phyloP scores from a whole-genome alignment of 2,888 invertebrate species.

The Hedya salicella region DNA sequence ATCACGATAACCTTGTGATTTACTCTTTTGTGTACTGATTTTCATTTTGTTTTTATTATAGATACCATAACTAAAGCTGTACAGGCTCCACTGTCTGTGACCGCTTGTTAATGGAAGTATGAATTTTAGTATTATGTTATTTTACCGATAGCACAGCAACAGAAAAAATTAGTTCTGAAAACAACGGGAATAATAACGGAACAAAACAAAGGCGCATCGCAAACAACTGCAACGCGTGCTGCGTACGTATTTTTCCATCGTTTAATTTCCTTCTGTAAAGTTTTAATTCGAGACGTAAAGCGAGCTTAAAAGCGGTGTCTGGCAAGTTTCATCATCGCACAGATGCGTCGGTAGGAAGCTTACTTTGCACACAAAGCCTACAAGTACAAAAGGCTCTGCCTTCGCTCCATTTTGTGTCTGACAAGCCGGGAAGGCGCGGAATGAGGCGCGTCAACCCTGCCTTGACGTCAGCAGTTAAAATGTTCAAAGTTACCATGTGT shows the following conservation, averaged over 20 bases:
- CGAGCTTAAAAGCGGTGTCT: constrained; percentile 82
- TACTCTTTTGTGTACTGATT: not conserved
- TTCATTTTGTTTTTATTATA: not conserved
- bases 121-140: too few species aligned
- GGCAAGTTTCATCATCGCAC: constrained; percentile 84
- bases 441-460: constrained; percentile 75
- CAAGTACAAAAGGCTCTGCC: constrained; percentile 81
- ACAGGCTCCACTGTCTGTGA: too few species aligned
- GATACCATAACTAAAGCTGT: too few species aligned
- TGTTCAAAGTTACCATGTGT: constrained; percentile 55
- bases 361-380: constrained; percentile 83
- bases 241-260: constrained; percentile 69
- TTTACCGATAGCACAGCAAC: too few species aligned
- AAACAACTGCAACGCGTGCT: constrained; percentile 35
- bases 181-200: not conserved
- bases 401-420: constrained; percentile 81
- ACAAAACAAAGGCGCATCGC: not conserved
- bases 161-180: too few species aligned
- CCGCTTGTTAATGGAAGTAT: too few species aligned
- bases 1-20: constrained; percentile 2
- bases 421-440: constrained; percentile 77
- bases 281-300: constrained; percentile 83
- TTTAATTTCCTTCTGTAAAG: constrained; percentile 82
- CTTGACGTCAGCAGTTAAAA: constrained; percentile 64
- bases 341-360: constrained; percentile 82